A percentile compares a stretch with the other conserved stretches of the same genome.
Conservation (phyloP, 2,888 invertebrate genomes). For the Callosobruchus maculatus region DNA sequence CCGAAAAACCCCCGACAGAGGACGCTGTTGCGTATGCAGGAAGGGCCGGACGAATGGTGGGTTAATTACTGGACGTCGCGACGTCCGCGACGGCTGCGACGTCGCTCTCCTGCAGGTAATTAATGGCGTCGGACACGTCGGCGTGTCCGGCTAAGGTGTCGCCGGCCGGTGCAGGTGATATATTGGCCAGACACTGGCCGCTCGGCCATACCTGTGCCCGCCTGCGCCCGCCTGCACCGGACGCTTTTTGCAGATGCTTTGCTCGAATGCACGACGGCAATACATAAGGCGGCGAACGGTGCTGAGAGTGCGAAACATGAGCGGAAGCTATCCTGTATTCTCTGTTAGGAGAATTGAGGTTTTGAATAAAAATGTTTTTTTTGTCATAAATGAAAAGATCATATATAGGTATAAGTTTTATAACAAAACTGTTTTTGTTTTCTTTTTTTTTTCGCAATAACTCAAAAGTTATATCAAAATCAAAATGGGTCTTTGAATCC, state of each 20-base stretch:
- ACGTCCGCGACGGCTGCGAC: conserved; percentile 20
- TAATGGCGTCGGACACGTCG: conserved; percentile 26
- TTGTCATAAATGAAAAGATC: too few relatives aligned
- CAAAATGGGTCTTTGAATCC: too few relatives aligned
- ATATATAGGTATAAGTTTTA: too few relatives aligned
- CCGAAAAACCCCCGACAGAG: background rate
- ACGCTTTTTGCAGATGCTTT: conserved; percentile 7
- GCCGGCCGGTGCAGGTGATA: background rate
- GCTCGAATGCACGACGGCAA: conserved; percentile 3
- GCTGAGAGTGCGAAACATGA: too few relatives aligned
- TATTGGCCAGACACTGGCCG: background rate
- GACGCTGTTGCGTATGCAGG: conserved; percentile 31
- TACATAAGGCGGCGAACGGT: too few relatives aligned
- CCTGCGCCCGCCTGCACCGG: background rate
- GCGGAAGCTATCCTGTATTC: too few relatives aligned
- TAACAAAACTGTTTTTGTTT: too few relatives aligned
- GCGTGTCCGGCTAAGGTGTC: background rate
- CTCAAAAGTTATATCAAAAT: too few relatives aligned
- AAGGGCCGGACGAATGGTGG: conserved; percentile 48
- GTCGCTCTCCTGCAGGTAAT: conserved; percentile 27
- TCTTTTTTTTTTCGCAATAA: too few relatives aligned
- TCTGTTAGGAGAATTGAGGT: too few relatives aligned
- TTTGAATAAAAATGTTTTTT: too few relatives aligned
- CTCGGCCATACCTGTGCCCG: background rate
- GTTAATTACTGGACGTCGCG: conserved; percentile 49